A percentile compares a stretch with the other conserved stretches of the same genome.
Evolutionary conservation across 2,113 vertebrate genomes (phyloP).

Genomic region (Ammospiza nelsoni): DNA sequence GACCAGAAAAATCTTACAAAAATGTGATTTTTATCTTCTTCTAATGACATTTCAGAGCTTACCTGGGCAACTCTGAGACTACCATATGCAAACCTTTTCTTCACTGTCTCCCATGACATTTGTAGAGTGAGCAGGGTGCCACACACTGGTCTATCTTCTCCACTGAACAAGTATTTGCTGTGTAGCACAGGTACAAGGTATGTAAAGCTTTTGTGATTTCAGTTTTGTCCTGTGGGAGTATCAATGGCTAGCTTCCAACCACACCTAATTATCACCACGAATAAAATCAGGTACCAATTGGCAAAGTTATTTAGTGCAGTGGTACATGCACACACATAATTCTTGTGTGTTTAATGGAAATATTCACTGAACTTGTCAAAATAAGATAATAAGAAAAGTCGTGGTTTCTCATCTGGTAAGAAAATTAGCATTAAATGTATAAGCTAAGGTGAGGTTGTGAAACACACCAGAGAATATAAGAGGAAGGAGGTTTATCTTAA

Average conservation of each 20-base stretch:
- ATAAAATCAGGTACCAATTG: background rate
- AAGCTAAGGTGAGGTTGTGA: background rate
- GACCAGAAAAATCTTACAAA: background rate
- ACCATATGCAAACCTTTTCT: background rate
- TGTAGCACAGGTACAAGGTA: accelerated
- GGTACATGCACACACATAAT: accelerated
- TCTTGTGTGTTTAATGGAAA: background rate
- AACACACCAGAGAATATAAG: background rate
- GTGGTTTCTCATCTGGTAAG: background rate
- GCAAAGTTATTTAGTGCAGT: background rate
- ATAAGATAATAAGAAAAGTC: background rate
- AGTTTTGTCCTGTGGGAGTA: background rate
- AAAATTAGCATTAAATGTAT: background rate
- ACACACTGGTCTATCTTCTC: background rate
- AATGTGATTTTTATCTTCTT: background rate
- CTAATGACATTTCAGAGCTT: background rate
- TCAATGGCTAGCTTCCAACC: background rate
- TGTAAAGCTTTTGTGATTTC: background rate
- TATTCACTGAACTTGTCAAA: background rate
- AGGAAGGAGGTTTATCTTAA: background rate
- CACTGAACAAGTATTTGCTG: background rate
- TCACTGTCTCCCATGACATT: background rate
- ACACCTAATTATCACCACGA: background rate
- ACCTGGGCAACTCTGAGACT: background rate
- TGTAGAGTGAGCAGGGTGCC: background rate